These are phyloP conservation scores for Erebia aethiops DNA, from an alignment of 2,888 invertebrate species.

Conservation along the genomic window DNA sequence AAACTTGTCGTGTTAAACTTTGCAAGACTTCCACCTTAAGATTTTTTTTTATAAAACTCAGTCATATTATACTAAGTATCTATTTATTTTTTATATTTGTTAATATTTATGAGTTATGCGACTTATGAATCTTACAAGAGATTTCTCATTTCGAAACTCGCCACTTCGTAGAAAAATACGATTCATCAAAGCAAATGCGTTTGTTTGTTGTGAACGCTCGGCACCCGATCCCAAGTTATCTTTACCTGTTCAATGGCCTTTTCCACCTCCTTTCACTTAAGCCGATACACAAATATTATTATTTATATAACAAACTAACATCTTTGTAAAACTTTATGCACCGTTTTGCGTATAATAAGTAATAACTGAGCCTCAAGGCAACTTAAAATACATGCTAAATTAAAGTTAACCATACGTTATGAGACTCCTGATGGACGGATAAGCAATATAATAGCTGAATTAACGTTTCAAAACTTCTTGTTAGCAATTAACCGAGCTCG, in stretches of 20 bases:
- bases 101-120: too few species aligned
- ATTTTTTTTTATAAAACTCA: too few species aligned
- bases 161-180: slow-evolving; percentile 1
- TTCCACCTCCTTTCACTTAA: slow-evolving; percentile 15
- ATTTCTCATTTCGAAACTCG: background rate
- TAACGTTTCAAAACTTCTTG: slow-evolving; percentile 15
- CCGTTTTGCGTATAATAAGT: background rate
- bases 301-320: background rate
- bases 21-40: too few species aligned
- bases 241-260: slow-evolving; percentile 27
- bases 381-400: slow-evolving; percentile 4
- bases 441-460: slow-evolving; percentile 8
- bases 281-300: slow-evolving; percentile 20
- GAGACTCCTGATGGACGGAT: background rate
- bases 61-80: too few species aligned
- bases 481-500: slow-evolving; percentile 16
- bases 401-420: slow-evolving; percentile 11
- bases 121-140: background rate
- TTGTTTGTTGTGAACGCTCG: slow-evolving; percentile 22
- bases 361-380: slow-evolving; percentile 4
- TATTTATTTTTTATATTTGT: too few species aligned
- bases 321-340: slow-evolving; percentile 1
- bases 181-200: slow-evolving; percentile 19
- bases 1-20: too few species aligned
- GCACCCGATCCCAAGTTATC: slow-evolving; percentile 22